These are phyloP conservation scores for Trichopria drosophilae DNA, from an alignment of 2,888 invertebrate genomes.

Conservation along the genomic window DNA sequence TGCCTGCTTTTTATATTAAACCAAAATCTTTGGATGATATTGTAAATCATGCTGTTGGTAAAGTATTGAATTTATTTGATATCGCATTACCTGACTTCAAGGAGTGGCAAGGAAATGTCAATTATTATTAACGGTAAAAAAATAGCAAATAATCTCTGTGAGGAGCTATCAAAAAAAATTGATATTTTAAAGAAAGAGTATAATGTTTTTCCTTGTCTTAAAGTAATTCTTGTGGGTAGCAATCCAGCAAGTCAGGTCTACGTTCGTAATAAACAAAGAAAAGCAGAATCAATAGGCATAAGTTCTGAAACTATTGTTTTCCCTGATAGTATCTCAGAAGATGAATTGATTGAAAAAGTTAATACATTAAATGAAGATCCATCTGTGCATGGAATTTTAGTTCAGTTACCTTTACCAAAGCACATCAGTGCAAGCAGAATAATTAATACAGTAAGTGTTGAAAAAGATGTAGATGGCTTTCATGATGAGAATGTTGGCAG, in stretches of 20 bases:
- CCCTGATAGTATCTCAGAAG: slow-evolving; percentile 64
- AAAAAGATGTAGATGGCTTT: slow-evolving; percentile 89
- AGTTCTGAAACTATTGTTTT: slow-evolving; percentile 68
- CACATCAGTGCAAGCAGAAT: slow-evolving; percentile 73
- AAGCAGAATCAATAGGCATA: slow-evolving; percentile 64
- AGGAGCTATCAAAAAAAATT: slow-evolving; percentile 17
- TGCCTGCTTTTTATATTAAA: slow-evolving; percentile 17
- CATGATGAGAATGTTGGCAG: slow-evolving; percentile 79
- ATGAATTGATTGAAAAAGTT: slow-evolving; percentile 68
- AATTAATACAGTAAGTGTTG: slow-evolving; percentile 75
- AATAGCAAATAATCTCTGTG: slow-evolving; percentile 17
- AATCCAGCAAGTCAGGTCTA: slow-evolving; percentile 82
- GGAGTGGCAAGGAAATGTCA: slow-evolving; percentile 21
- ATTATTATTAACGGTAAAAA: slow-evolving; percentile 21
- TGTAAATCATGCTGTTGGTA: slow-evolving; percentile 10
- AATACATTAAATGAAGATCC: slow-evolving; percentile 68
- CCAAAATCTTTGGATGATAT: slow-evolving; percentile 12
- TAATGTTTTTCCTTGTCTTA: slow-evolving; percentile 65
- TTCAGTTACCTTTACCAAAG: slow-evolving; percentile 78
- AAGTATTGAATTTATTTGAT: slow-evolving; percentile 17
- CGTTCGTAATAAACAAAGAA: slow-evolving; percentile 75
- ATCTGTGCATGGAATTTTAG: slow-evolving; percentile 76
- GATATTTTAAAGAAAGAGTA: slow-evolving; percentile 15
- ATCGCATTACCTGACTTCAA: slow-evolving; percentile 13
- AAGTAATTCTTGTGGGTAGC: slow-evolving; percentile 78